Percentiles rank a stretch among this genome's conserved stretches.
Conservation (phyloP, 2,888 invertebrate genomes). For the Acanthosepion esculentum region DNA sequence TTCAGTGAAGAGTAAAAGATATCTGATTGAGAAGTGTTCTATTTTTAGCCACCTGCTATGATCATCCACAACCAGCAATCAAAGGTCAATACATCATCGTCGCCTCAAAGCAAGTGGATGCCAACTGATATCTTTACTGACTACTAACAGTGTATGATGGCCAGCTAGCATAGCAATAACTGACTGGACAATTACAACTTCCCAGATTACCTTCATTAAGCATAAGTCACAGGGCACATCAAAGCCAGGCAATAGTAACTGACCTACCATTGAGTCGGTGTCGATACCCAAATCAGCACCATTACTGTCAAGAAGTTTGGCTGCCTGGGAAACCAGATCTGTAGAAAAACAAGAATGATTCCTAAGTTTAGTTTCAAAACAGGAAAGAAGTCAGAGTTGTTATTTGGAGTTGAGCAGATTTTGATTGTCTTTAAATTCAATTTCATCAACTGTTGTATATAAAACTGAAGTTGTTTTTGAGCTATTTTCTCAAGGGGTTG, state of each 20-base stretch:
- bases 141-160: not conserved
- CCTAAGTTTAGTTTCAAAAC: too few relatives aligned
- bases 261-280: constrained; percentile 37
- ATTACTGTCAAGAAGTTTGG: not conserved
- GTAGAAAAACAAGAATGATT: not conserved
- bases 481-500: too few relatives aligned
- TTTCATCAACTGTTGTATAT: too few relatives aligned
- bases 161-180: not conserved
- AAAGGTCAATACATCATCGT: not conserved
- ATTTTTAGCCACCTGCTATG: not conserved
- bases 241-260: not conserved
- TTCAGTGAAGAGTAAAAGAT: not conserved
- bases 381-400: too few relatives aligned
- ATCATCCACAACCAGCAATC: not conserved
- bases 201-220: not conserved
- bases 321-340: constrained; percentile 41
- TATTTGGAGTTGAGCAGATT: too few relatives aligned
- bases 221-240: not conserved
- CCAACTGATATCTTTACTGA: not conserved
- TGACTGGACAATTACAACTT: not conserved
- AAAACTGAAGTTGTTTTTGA: too few relatives aligned
- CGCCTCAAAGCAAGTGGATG: not conserved
- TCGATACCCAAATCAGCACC: not conserved
- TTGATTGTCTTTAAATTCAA: too few relatives aligned
- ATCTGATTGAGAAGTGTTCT: not conserved